These are phyloP conservation scores for Macrosiphum euphorbiae DNA, from an alignment of 2,888 invertebrate species.

Conservation along the genomic window DNA sequence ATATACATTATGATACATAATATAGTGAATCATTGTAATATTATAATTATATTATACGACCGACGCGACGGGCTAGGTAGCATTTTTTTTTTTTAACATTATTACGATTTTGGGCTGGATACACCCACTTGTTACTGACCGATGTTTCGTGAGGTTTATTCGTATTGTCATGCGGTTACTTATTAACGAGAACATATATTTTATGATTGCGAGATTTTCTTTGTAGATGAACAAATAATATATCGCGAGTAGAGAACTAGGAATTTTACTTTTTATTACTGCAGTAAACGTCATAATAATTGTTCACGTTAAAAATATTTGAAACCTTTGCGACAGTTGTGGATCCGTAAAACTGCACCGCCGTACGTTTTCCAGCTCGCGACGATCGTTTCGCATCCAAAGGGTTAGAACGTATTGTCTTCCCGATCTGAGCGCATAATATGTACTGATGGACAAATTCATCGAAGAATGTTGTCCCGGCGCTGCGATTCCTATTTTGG, in stretches of 20 bases:
- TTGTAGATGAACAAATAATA: no score
- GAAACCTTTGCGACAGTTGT: background rate
- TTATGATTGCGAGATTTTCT: no score
- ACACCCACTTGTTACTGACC: no score
- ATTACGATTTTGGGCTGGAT: no score
- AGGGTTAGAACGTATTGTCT: slow-evolving; percentile 9
- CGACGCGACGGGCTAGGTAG: background rate
- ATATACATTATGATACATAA: background rate
- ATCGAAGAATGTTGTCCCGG: slow-evolving; percentile 53
- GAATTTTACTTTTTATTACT: no score
- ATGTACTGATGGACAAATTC: slow-evolving; percentile 13
- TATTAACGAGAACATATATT: no score
- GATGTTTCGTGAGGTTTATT: no score
- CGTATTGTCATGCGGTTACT: no score
- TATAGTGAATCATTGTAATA: background rate
- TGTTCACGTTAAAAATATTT: background rate
- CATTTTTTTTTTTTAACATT: background rate
- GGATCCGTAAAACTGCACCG: background rate
- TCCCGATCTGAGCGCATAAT: background rate
- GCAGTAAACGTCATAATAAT: no score
- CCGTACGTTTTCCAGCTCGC: background rate
- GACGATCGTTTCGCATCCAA: background rate
- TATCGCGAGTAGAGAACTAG: no score
- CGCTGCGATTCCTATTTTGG: slow-evolving; percentile 59
- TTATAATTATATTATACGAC: background rate